A percentile compares a stretch with the other conserved stretches of the same genome.
phyloP scores from a whole-genome alignment of 2,113 vertebrate species.

The Tupaia chinensis region DNA sequence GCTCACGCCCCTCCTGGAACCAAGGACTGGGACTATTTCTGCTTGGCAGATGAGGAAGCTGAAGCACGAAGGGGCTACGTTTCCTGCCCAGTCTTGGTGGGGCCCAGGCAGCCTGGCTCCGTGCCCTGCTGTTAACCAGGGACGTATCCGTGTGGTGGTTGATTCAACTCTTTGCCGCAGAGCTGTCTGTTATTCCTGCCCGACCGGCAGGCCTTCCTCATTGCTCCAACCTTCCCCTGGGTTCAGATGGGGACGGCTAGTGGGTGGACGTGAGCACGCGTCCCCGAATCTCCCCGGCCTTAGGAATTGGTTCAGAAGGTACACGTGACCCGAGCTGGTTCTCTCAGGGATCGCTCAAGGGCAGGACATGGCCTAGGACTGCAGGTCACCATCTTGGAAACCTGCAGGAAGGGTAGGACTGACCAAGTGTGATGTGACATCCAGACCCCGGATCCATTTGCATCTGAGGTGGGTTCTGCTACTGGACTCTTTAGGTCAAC shows the following conservation, averaged over 20 bases:
- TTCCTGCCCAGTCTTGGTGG: not conserved
- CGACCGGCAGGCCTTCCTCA: accelerated
- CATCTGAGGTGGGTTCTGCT: not conserved
- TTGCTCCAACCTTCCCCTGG: not conserved
- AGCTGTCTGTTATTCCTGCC: accelerated
- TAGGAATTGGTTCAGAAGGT: not conserved
- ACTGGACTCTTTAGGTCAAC: not conserved
- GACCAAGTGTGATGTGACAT: not conserved
- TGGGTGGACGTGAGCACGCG: accelerated
- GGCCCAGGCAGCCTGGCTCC: not conserved
- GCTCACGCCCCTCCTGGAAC: not conserved
- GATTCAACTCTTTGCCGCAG: not conserved
- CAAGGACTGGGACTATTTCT: not conserved
- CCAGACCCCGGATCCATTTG: not conserved
- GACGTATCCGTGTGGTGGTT: not conserved
- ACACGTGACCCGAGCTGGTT: not conserved
- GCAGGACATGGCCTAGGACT: not conserved
- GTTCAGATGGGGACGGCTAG: not conserved
- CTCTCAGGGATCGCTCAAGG: not conserved
- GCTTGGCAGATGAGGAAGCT: not conserved
- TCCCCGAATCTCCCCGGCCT: too few relatives aligned
- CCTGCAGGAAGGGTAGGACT: not conserved
- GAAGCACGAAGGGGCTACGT: not conserved
- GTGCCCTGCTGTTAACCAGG: not conserved
- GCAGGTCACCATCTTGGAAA: too few relatives aligned